Conservation (phyloP, 2,797 vertebrate species). For the Eupleurogrammus muticus region DNA sequence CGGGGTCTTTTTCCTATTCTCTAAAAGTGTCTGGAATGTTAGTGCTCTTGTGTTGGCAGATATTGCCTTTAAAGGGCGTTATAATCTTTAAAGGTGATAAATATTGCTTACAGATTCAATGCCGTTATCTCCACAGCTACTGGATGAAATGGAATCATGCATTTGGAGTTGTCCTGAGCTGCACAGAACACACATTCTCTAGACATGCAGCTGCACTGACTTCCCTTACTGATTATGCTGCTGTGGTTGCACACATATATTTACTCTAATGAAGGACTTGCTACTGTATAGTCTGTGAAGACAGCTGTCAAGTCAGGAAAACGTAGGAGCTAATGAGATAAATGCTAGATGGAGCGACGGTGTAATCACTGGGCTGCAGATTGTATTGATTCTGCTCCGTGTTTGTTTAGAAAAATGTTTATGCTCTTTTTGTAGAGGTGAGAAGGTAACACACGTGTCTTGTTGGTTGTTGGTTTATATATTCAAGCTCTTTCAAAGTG, state of each 20-base stretch:
- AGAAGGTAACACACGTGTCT: background rate
- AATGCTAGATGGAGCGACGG: slow-evolving; percentile 20
- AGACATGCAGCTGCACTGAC: background rate
- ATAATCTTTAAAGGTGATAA: too few relatives aligned
- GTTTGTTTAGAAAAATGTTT: slow-evolving; percentile 21
- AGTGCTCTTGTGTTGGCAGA: background rate
- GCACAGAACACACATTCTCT: slow-evolving; percentile 21
- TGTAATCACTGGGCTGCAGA: slow-evolving; percentile 25
- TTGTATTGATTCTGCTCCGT: slow-evolving; percentile 15
- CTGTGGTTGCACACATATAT: slow-evolving; percentile 37
- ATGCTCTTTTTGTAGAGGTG: background rate
- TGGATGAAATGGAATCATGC: background rate
- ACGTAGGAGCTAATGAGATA: slow-evolving; percentile 44
- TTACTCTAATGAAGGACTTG: slow-evolving; percentile 47
- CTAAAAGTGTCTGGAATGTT: background rate
- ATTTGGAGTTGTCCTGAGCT: slow-evolving; percentile 11
- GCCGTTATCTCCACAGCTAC: background rate
- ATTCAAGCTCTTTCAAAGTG: background rate
- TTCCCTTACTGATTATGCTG: slow-evolving; percentile 29
- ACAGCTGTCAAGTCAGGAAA: slow-evolving; percentile 24
- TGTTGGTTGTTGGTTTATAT: background rate
- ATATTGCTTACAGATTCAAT: background rate
- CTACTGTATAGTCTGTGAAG: slow-evolving; percentile 36
- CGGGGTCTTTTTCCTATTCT: background rate
- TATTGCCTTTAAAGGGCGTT: background rate